Conservation (phyloP, 2,888 invertebrate genomes). For the Mechanitis mazaeus region DNA sequence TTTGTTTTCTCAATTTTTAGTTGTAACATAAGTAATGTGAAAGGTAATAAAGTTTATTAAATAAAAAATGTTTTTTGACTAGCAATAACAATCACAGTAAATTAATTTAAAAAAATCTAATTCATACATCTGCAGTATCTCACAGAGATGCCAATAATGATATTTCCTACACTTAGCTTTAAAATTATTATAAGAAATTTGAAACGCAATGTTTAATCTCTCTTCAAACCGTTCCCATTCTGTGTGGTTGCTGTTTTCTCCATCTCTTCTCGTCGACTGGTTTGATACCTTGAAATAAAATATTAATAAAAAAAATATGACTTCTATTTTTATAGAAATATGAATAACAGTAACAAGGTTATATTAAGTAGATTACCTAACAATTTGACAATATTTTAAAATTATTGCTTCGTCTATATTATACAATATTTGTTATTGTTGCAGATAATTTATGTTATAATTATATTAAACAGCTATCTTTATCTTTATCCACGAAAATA, state of each 20-base stretch:
- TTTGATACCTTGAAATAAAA: constrained; percentile 69
- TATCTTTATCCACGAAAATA: neutral
- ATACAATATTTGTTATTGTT: too few relatives aligned
- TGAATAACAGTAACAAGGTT: too few relatives aligned
- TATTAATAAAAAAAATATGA: constrained; percentile 8
- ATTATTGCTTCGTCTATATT: too few relatives aligned
- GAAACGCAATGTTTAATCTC: constrained; percentile 60
- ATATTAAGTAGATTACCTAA: too few relatives aligned
- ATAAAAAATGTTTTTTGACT: constrained; percentile 35
- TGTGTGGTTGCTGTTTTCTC: constrained; percentile 64
- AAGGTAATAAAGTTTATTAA: neutral
- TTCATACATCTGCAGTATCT: constrained; percentile 3
- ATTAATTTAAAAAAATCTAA: constrained; percentile 1
- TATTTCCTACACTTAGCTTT: neutral
- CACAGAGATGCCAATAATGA: constrained; percentile 1
- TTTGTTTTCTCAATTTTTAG: neutral
- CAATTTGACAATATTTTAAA: too few relatives aligned
- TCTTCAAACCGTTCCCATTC: constrained; percentile 79
- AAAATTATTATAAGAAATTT: too few relatives aligned
- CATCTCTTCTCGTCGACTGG: constrained; percentile 71
- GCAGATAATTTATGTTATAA: too few relatives aligned
- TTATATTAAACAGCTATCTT: neutral
- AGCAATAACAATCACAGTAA: constrained; percentile 47
- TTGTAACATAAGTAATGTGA: neutral
- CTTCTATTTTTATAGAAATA: too few relatives aligned